Conservation (phyloP, 2,113 vertebrate genomes). For the Alaudala cheleensis region DNA sequence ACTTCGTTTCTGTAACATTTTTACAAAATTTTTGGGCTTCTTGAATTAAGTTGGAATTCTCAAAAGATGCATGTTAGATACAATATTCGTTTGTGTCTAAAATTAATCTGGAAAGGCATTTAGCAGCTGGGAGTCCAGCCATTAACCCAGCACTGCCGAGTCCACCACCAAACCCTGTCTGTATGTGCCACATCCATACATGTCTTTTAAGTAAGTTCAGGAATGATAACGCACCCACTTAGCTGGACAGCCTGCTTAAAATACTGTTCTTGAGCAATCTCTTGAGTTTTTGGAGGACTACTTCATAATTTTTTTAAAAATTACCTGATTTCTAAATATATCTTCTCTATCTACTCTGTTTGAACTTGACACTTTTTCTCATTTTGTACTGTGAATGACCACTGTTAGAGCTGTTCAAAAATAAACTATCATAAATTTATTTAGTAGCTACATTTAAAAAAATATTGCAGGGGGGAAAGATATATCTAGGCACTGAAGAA, state of each 20-base stretch:
- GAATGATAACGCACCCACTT: background rate
- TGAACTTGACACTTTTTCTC: background rate
- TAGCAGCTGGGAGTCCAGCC: background rate
- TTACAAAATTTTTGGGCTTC: background rate
- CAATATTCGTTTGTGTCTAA: background rate
- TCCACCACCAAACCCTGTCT: background rate
- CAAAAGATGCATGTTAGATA: background rate
- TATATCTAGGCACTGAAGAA: background rate
- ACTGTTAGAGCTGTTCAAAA: background rate
- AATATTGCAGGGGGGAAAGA: background rate
- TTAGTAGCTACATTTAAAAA: background rate
- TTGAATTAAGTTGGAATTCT: background rate
- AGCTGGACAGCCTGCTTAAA: background rate
- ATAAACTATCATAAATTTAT: background rate
- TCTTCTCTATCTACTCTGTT: background rate
- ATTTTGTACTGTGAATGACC: background rate
- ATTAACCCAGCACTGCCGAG: background rate
- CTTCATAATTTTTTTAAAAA: background rate
- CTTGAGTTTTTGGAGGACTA: background rate
- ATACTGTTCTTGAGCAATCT: background rate
- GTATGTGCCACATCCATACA: background rate
- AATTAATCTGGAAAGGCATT: background rate
- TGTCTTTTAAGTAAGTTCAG: background rate
- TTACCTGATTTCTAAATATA: background rate
- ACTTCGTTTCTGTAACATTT: background rate